Base-by-base conservation (phyloP, 2,797 vertebrate genomes). In the Cynodonichthys magdalenae region DNA sequence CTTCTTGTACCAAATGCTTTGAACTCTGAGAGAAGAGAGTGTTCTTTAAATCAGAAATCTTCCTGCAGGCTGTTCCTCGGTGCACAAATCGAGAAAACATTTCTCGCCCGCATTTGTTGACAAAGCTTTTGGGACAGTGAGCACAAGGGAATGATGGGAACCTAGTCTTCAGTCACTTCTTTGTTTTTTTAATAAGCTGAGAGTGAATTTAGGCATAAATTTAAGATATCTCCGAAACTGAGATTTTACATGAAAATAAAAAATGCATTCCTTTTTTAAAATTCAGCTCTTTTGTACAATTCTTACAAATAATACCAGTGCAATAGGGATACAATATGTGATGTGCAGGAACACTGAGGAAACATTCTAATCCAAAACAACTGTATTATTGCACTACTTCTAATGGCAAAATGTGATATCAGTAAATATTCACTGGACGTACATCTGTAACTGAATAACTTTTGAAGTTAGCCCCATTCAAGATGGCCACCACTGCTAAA, bases 61-160 rank as follows among this genome's bases (percentile, higher is more conserved):
- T 88, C 66, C 85, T 81, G 71, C 75, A 75, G 81, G 84, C 80
- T 61, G 63, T 71, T 86, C 63, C 70, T 80, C 74, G 69, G 67
- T 53, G 63, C 72, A 79, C 58, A 69, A 57, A 72, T 53, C 0
- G 24, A 67, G 75, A 83, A 67, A 34, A 41, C 41, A 77, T 72
- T 82, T 74, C 73, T 55, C 50, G 53, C 69, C 62, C 57, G n/a
- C 63, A 75, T 79, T 89, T 90, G 81, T 87, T 84, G 80, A 87
- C 83, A 84, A 82, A 81, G 78, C 80, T 77, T 85, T 77, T 74
- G 79, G 85, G 80, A 89, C 67, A 71, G 60, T 72, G 50, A 71
- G 82, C 77, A 80, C 62, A 74, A 60, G 66, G 48, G 72, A 47
- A 82, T 67, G 65, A 68, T 47, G 63, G 77, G 79, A 81, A 47